A percentile compares a stretch with the other conserved stretches of the same genome.
Evolutionary conservation across 2,113 vertebrate genomes (phyloP).

Genomic region (Gasterosteus aculeatus): DNA sequence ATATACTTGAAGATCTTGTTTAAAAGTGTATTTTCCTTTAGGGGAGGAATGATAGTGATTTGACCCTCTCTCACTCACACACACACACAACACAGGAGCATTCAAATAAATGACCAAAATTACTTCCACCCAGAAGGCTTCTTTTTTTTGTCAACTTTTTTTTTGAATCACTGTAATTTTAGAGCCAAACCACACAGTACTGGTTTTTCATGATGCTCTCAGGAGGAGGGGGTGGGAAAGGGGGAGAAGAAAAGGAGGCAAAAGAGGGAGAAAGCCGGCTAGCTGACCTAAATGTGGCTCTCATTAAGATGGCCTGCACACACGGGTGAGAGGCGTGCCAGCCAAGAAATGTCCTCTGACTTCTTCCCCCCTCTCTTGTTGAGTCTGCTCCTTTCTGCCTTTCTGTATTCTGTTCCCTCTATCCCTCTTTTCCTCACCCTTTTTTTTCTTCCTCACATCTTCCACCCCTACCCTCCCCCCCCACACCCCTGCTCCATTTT

Average conservation of each 20-base stretch:
- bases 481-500: background rate
- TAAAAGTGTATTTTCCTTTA: slow-evolving; percentile 15
- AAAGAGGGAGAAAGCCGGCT: slow-evolving; percentile 27
- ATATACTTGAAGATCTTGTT: background rate
- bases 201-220: slow-evolving; percentile 33
- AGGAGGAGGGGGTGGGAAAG: slow-evolving; percentile 12
- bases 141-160: background rate
- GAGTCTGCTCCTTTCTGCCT: background rate
- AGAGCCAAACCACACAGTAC: slow-evolving; percentile 30
- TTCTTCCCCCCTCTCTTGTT: background rate
- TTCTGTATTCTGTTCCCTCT: background rate
- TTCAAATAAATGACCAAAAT: slow-evolving; percentile 3
- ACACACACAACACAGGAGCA: slow-evolving; percentile 1
- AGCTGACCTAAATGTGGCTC: slow-evolving; percentile 72
- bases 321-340: slow-evolving; percentile 21
- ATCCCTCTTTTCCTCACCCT: slow-evolving; percentile 15
- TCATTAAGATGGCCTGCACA: slow-evolving; percentile 72
- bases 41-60: slow-evolving; percentile 40
- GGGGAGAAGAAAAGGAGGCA: background rate
- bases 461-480: background rate
- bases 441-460: slow-evolving; percentile 41
- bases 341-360: slow-evolving; percentile 36
- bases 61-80: background rate
- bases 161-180: slow-evolving; percentile 44
- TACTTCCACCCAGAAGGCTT: slow-evolving; percentile 14